A percentile compares a stretch with the other conserved stretches of the same genome.
phyloP scores from a whole-genome alignment of 2,113 vertebrate species.

The Balaeniceps rex region DNA sequence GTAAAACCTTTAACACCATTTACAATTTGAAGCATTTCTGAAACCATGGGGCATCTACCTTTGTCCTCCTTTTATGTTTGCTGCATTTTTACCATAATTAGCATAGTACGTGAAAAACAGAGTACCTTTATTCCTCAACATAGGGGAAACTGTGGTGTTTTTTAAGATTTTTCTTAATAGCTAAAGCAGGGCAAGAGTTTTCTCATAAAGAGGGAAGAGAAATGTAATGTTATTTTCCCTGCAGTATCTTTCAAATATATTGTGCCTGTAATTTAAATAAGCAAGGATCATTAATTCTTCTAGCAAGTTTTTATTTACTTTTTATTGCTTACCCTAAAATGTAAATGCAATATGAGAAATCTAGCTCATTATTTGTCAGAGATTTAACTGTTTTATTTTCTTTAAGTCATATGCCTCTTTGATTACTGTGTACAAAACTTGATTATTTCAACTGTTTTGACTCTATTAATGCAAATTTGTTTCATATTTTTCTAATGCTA shows the following conservation, averaged over 20 bases:
- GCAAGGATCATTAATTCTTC: constrained; percentile 60
- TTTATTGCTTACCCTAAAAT: constrained; percentile 49
- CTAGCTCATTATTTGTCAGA: constrained; percentile 47
- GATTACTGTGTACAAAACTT: neutral
- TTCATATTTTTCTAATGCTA: constrained; percentile 18
- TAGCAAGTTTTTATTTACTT: constrained; percentile 55
- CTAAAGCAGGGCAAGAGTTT: constrained; percentile 27
- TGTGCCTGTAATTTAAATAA: constrained; percentile 59
- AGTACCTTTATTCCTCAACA: neutral
- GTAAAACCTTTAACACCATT: neutral
- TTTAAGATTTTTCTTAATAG: neutral
- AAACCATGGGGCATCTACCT: neutral
- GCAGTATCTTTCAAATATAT: constrained; percentile 33
- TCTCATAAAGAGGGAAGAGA: constrained; percentile 21
- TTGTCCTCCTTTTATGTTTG: neutral
- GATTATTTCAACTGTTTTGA: constrained; percentile 38
- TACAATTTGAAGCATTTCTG: neutral
- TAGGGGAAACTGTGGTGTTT: neutral
- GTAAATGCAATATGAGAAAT: constrained; percentile 49
- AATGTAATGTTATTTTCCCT: neutral
- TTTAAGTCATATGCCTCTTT: constrained; percentile 13
- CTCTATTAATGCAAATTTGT: neutral
- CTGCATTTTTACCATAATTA: neutral
- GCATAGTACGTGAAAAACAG: neutral
- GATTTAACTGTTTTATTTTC: constrained; percentile 21